Conservation (phyloP, 2,797 vertebrate genomes). For the Lepilemur septentrionalis region DNA sequence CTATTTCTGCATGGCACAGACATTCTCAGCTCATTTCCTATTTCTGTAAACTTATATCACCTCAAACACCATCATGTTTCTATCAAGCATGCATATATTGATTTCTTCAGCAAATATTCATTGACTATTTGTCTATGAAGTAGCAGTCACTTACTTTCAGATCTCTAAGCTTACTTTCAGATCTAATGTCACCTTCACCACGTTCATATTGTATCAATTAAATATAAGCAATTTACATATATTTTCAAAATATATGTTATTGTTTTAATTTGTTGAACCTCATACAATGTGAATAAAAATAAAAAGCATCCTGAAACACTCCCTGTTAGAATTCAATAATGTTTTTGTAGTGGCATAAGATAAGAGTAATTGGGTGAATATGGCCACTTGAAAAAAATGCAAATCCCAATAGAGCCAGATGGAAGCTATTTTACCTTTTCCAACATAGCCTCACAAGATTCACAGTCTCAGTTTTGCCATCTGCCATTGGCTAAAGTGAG, state of each 20-base stretch:
- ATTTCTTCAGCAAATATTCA: background rate
- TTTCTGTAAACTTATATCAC: background rate
- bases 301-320: no score
- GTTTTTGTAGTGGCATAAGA: background rate
- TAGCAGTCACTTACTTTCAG: background rate
- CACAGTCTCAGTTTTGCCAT: background rate
- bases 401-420: background rate
- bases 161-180: background rate
- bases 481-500: background rate
- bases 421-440: background rate
- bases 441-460: background rate
- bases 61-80: background rate
- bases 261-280: background rate
- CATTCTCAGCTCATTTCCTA: background rate
- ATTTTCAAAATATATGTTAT: background rate
- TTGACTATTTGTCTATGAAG: background rate
- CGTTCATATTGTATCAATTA: background rate
- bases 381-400: background rate
- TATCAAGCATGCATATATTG: background rate
- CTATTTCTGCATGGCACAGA: background rate
- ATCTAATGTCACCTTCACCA: background rate
- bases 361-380: background rate
- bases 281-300: no score
- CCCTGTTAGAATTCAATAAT: background rate
- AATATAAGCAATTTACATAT: background rate